These are phyloP conservation scores for Hypsibius dujardini DNA, from an alignment of 1,140 invertebrate genomes.

Conservation along the genomic window DNA sequence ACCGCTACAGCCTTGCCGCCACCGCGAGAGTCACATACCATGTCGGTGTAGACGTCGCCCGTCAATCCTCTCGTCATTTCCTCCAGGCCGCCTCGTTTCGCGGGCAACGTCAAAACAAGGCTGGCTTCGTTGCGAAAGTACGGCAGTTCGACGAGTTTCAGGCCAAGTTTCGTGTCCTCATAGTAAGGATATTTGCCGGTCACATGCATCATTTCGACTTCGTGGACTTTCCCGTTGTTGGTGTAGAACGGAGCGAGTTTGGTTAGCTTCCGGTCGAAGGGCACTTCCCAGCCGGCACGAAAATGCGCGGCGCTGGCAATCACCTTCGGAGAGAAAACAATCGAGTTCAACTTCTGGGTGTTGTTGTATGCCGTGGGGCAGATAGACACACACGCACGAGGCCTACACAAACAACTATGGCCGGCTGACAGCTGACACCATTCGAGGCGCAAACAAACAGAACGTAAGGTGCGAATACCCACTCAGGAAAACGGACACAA, in stretches of 20 bases:
- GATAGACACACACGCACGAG: no score
- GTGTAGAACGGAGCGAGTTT: neutral
- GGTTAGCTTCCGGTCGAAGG: neutral
- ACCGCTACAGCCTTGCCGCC: no score
- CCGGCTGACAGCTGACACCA: no score
- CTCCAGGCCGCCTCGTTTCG: neutral
- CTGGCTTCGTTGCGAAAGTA: neutral
- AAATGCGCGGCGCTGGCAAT: slow-evolving; percentile 7
- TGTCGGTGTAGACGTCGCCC: no score
- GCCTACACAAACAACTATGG: no score
- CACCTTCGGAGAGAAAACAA: neutral
- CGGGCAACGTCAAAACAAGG: neutral
- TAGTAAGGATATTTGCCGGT: neutral
- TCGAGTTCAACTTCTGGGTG: neutral
- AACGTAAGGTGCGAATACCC: no score
- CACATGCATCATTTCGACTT: slow-evolving; percentile 4
- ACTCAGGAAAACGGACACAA: no score
- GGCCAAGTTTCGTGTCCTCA: neutral
- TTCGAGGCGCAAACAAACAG: no score
- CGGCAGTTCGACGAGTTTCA: neutral
- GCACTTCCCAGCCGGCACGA: slow-evolving; percentile 12
- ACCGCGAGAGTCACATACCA: no score
- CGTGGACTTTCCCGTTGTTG: neutral
- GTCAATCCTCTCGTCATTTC: no score
- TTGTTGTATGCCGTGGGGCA: no score